Evolutionary conservation across 2,797 vertebrate species (phyloP).

Genomic region (Strix occidentalis): DNA sequence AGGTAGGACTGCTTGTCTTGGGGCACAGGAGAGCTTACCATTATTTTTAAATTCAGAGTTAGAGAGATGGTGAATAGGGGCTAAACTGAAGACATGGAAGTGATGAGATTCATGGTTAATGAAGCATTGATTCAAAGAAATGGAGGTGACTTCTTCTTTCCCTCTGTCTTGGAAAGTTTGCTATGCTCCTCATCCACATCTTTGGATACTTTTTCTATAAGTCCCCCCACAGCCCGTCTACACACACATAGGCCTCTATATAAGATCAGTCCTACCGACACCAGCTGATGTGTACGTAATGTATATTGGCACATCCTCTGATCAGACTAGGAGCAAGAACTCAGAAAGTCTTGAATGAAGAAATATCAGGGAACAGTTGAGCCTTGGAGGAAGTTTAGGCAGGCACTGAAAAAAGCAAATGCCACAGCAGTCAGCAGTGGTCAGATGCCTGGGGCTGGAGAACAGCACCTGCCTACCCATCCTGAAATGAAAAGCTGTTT

Average conservation of each 20-base stretch:
- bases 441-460: not conserved
- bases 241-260: not conserved
- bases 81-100: not conserved
- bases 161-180: not conserved
- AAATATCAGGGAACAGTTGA: not conserved
- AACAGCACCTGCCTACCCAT: not conserved
- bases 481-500: not conserved
- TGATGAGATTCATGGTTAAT: not conserved
- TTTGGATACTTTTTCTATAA: not conserved
- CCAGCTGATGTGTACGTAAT: rapidly evolving
- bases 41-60: not conserved
- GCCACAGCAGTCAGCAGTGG: not conserved
- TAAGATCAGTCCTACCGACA: not conserved
- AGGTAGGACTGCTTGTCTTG: not conserved
- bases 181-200: not conserved
- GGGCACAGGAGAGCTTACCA: not conserved
- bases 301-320: not conserved
- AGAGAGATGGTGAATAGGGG: not conserved
- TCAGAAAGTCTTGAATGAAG: not conserved
- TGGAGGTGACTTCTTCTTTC: not conserved
- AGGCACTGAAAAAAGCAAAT: not conserved
- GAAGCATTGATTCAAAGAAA: not conserved
- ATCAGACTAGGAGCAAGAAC: not conserved
- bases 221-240: rapidly evolving
- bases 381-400: not conserved